Percentiles rank a stretch among this genome's conserved stretches.
phyloP scores from a whole-genome alignment of 2,888 invertebrate genomes.

The Hyposoter didymator region DNA sequence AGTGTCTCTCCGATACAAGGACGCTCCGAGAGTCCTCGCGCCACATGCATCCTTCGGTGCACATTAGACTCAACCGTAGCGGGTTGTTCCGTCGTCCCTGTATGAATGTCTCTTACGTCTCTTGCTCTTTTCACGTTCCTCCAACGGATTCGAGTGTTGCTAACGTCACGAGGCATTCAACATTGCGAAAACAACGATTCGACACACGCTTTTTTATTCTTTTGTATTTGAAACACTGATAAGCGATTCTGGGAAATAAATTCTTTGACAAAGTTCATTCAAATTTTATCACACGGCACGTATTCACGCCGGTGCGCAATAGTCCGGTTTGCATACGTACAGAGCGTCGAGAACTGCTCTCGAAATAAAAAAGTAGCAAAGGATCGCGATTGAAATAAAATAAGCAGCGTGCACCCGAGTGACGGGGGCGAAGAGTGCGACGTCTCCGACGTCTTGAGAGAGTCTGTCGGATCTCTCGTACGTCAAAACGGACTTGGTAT shows the following conservation, averaged over 20 bases:
- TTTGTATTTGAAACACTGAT: background rate
- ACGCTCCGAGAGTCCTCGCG: conserved; percentile 81
- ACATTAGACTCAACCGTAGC: conserved; percentile 72
- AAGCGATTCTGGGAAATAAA: background rate
- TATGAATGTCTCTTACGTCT: conserved; percentile 24
- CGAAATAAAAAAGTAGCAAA: background rate
- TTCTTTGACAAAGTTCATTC: background rate
- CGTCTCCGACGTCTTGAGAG: conserved; percentile 10
- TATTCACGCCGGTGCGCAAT: conserved; percentile 33
- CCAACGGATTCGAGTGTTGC: background rate
- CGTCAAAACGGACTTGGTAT: conserved; percentile 74
- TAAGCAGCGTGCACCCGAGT: conserved; percentile 49
- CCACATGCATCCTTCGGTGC: conserved; percentile 83
- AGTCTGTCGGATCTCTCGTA: conserved; percentile 53
- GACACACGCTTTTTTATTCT: background rate
- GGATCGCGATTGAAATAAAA: conserved; percentile 35
- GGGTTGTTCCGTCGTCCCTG: conserved; percentile 67
- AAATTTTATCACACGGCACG: background rate
- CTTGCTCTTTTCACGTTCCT: background rate
- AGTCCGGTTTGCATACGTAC: conserved; percentile 47
- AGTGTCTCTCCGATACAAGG: conserved; percentile 76
- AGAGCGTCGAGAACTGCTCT: background rate
- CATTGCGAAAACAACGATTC: background rate
- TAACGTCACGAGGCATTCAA: background rate
- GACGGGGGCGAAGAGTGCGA: background rate